These are phyloP conservation scores for Apeira syringaria DNA, from an alignment of 2,888 invertebrate species.

Conservation along the genomic window DNA sequence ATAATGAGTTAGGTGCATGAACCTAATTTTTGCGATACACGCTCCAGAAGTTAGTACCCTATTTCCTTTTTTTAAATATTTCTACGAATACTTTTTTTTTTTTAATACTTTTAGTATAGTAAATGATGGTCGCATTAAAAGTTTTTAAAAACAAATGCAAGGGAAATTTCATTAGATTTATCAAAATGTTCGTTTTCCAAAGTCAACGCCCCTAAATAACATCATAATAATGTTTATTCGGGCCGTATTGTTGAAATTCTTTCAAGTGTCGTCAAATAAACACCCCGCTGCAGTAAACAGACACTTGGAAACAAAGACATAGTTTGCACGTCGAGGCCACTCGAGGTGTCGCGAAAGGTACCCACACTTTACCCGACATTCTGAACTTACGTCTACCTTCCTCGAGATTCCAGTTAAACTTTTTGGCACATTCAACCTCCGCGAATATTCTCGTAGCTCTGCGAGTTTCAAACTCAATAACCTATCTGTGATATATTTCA, in stretches of 20 bases:
- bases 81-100: no score
- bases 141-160: no score
- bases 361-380: constrained; percentile 43
- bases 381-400: constrained; percentile 10
- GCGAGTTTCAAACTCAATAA: constrained; percentile 33
- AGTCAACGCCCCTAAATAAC: constrained; percentile 20
- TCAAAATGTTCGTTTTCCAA: no score
- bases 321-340: constrained; percentile 60
- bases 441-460: constrained; percentile 31
- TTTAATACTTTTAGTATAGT: no score
- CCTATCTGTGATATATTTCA: constrained; percentile 35
- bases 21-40: no score
- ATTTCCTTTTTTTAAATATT: no score
- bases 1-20: no score
- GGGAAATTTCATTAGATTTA: no score
- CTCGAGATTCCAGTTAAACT: constrained; percentile 42
- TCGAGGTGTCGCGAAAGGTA: constrained; percentile 49
- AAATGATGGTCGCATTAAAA: no score
- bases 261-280: constrained; percentile 49
- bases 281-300: constrained; percentile 42
- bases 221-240: constrained; percentile 30
- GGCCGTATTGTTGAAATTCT: constrained; percentile 35
- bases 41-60: no score
- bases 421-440: constrained; percentile 44
- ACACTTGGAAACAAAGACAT: constrained; percentile 54